phyloP scores from a whole-genome alignment of 1,140 invertebrate species.

The Cyclargus thomasi region DNA sequence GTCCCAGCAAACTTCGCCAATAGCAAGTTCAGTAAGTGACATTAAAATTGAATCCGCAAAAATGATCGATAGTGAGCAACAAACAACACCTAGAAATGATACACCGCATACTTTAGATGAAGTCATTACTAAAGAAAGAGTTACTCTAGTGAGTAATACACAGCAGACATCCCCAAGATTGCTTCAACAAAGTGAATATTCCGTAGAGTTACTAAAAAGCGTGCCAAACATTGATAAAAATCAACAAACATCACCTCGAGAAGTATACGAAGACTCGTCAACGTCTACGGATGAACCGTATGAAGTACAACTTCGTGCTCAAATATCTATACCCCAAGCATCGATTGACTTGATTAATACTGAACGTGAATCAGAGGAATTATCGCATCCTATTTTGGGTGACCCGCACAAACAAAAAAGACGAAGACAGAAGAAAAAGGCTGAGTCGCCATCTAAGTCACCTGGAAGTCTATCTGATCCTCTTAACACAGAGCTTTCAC shows the following conservation, averaged over 20 bases:
- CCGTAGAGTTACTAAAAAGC: slow-evolving; percentile 42
- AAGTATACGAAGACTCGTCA: slow-evolving; percentile 56
- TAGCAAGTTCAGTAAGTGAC: slow-evolving; percentile 24
- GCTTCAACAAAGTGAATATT: slow-evolving; percentile 39
- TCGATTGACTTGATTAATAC: slow-evolving; percentile 54
- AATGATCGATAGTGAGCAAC: slow-evolving; percentile 27
- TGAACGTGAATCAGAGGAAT: slow-evolving; percentile 45
- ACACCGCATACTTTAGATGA: slow-evolving; percentile 16
- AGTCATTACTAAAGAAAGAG: slow-evolving; percentile 25
- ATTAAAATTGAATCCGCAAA: background rate
- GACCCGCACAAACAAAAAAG: slow-evolving; percentile 65
- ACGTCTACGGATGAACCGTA: slow-evolving; percentile 77
- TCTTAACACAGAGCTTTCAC: slow-evolving; percentile 67
- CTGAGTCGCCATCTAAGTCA: slow-evolving; percentile 49
- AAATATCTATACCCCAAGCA: slow-evolving; percentile 76
- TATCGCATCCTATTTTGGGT: slow-evolving; percentile 39
- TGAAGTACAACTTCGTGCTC: slow-evolving; percentile 78
- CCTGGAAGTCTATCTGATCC: slow-evolving; percentile 72
- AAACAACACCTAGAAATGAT: slow-evolving; percentile 32
- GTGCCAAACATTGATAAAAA: slow-evolving; percentile 57
- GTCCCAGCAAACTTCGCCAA: slow-evolving; percentile 64
- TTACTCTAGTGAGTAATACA: slow-evolving; percentile 32
- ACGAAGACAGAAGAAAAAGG: slow-evolving; percentile 62
- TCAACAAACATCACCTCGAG: slow-evolving; percentile 75
- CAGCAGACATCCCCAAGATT: slow-evolving; percentile 55